These are phyloP conservation scores for Drosophila hamatofila DNA, from an alignment of 2,888 invertebrate genomes.

Conservation along the genomic window DNA sequence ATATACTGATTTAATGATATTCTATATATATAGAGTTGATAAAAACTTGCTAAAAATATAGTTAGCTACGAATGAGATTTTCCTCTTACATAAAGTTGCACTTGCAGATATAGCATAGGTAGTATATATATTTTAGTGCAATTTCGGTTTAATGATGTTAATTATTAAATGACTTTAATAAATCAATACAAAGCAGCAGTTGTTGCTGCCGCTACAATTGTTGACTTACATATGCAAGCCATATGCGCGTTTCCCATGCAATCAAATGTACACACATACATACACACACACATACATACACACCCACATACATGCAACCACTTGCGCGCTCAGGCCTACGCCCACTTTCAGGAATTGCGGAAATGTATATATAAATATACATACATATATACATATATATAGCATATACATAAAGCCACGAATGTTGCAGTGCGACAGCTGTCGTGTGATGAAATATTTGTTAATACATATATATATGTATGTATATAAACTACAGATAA, in stretches of 20 bases:
- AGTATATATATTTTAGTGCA: not conserved
- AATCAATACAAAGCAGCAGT: conserved; percentile 30
- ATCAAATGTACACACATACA: not conserved
- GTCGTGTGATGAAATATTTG: not conserved
- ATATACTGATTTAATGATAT: no score
- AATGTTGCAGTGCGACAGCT: conserved; percentile 5
- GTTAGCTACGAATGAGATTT: not conserved
- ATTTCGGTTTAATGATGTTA: not conserved
- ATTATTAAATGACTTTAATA: not conserved
- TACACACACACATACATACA: not conserved
- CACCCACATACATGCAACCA: not conserved
- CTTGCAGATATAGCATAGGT: not conserved
- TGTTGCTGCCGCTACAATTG: conserved; percentile 13
- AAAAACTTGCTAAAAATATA: not conserved
- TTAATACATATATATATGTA: not conserved
- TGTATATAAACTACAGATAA: not conserved
- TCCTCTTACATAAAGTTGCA: not conserved
- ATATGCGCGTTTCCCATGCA: conserved; percentile 24
- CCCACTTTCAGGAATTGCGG: not conserved
- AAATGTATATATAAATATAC: not conserved
- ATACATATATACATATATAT: not conserved
- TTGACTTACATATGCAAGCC: conserved; percentile 28
- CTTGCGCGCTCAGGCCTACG: not conserved
- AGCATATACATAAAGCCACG: no score
- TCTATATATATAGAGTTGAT: no score